A percentile compares a stretch with the other conserved stretches of the same genome.
phyloP scores from a whole-genome alignment of 1,140 invertebrate species.

The Drosophila arawakana region DNA sequence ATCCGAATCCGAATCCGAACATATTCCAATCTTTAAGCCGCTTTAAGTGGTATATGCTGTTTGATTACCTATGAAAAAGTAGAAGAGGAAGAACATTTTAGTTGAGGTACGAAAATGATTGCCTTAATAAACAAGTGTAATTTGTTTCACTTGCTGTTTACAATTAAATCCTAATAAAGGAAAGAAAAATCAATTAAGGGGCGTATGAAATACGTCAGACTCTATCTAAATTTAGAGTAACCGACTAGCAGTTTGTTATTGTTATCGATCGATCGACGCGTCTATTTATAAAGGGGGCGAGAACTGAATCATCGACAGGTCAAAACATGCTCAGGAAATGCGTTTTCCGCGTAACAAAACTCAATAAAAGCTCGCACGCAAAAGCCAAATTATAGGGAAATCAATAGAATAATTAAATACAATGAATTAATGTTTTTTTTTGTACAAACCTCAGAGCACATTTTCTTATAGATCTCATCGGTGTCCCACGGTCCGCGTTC shows the following conservation, averaged over 20 bases:
- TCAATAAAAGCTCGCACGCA: slow-evolving; percentile 38
- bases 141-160: slow-evolving; percentile 62
- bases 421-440: slow-evolving; percentile 18
- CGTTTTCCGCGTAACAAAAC: slow-evolving; percentile 57
- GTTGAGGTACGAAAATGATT: slow-evolving; percentile 5
- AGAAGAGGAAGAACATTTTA: slow-evolving; percentile 28
- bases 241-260: slow-evolving; percentile 50
- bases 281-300: slow-evolving; percentile 52
- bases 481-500: slow-evolving; percentile 88
- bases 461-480: slow-evolving; percentile 89
- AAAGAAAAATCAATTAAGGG: slow-evolving; percentile 71
- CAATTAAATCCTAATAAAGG: slow-evolving; percentile 77
- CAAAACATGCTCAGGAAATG: slow-evolving; percentile 63
- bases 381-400: slow-evolving; percentile 28
- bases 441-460: slow-evolving; percentile 88
- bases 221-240: slow-evolving; percentile 56
- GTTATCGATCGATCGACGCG: slow-evolving; percentile 44
- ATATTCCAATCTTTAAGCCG: slow-evolving; percentile 42
- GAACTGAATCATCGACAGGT: slow-evolving; percentile 57
- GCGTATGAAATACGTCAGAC: slow-evolving; percentile 77
- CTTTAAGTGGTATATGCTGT: slow-evolving; percentile 78
- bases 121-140: slow-evolving; percentile 56
- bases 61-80: slow-evolving; percentile 71
- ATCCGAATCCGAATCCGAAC: slow-evolving; percentile 5
- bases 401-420: slow-evolving; percentile 33